Evolutionary conservation across 2,113 vertebrate genomes (phyloP).

Genomic region (Corythornis vintsioides): DNA sequence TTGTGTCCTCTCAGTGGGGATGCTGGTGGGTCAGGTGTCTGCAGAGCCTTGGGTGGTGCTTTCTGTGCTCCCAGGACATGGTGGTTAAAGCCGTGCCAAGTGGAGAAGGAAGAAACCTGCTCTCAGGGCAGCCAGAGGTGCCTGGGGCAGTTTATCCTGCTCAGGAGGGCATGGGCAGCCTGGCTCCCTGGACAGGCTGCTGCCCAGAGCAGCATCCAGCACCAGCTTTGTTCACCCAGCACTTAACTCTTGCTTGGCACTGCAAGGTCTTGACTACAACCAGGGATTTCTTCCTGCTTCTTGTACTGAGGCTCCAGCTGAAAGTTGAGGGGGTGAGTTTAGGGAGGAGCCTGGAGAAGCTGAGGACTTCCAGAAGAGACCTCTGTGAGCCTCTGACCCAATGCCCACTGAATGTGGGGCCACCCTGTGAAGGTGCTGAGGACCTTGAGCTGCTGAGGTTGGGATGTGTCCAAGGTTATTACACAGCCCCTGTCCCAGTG

Average conservation of each 20-base stretch:
- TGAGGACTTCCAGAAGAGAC: not conserved
- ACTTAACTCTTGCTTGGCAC: not conserved
- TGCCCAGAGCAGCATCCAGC: not conserved
- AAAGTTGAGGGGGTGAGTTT: not conserved
- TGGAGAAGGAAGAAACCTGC: not conserved
- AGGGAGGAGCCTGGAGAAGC: not conserved
- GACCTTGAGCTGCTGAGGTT: not conserved
- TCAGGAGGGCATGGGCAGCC: not conserved
- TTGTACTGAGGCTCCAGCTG: not conserved
- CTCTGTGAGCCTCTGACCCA: not conserved
- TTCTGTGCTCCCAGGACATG: not conserved
- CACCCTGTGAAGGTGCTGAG: not conserved
- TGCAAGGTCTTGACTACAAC: not conserved
- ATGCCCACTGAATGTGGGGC: rapidly evolving
- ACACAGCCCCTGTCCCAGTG: not conserved
- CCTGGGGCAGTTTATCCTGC: not conserved
- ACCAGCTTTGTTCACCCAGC: not conserved
- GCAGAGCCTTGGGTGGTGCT: not conserved
- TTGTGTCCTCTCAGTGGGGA: not conserved
- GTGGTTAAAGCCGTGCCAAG: not conserved
- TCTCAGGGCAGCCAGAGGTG: not conserved
- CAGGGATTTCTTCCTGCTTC: not conserved
- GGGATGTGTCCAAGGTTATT: not conserved
- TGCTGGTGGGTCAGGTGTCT: not conserved
- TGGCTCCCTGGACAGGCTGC: not conserved